Percentiles rank a stretch among this genome's conserved stretches.
Conservation (phyloP, 2,113 vertebrate species). For the Pipa parva region DNA sequence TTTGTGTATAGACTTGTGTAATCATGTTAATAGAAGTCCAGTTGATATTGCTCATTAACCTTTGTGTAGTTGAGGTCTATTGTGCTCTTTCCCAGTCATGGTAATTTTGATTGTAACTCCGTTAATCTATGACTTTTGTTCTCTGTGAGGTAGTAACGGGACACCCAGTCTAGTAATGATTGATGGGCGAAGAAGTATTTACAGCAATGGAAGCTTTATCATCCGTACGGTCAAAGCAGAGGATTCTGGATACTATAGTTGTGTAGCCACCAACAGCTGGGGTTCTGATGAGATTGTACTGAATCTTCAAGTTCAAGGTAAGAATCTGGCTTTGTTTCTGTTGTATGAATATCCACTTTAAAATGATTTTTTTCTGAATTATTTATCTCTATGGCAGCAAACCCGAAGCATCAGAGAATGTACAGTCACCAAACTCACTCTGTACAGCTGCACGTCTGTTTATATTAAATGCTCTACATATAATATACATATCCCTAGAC, state of each 20-base stretch:
- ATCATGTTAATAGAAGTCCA: too few species aligned
- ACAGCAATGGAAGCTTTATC: conserved; percentile 92
- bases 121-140: conserved; percentile 74
- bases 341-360: too few species aligned
- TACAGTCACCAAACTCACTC: too few species aligned
- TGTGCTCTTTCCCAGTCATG: conserved; percentile 46
- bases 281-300: conserved; percentile 92
- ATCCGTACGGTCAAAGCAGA: conserved; percentile 96
- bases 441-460: too few species aligned
- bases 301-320: conserved; percentile 97
- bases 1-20: too few species aligned
- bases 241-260: conserved; percentile 96
- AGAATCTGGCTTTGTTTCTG: not conserved
- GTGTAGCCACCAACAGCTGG: conserved; percentile 94
- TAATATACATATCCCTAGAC: too few species aligned
- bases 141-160: conserved; percentile 89
- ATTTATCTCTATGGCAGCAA: too few species aligned
- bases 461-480: too few species aligned
- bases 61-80: too few species aligned
- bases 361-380: too few species aligned
- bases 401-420: too few species aligned
- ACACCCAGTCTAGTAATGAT: conserved; percentile 86
- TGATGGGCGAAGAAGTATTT: conserved; percentile 86
- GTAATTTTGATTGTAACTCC: conserved; percentile 69
- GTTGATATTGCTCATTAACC: too few species aligned